Percentiles rank a stretch among this genome's conserved stretches.
phyloP scores from a whole-genome alignment of 1,140 invertebrate genomes.

The Papilio dardanus region DNA sequence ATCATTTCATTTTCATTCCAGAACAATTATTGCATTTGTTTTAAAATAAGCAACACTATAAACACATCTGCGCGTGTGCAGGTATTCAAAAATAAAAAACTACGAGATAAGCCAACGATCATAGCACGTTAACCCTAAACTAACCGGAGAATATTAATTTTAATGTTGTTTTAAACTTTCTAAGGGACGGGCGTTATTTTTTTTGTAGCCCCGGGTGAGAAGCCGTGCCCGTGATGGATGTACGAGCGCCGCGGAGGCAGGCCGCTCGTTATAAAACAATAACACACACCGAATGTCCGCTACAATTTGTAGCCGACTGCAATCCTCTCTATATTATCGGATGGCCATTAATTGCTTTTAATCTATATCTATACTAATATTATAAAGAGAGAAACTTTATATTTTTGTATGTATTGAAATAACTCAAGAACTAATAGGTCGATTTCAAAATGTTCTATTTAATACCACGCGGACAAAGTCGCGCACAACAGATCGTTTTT shows the following conservation, averaged over 20 bases:
- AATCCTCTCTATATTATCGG: conserved; percentile 65
- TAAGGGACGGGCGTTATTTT: conserved; percentile 66
- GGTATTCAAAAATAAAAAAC: conserved; percentile 5
- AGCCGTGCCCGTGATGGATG: conserved; percentile 70
- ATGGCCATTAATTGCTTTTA: conserved; percentile 23
- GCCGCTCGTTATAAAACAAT: conserved; percentile 77
- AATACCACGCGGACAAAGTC: too few species aligned
- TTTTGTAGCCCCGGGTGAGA: conserved; percentile 63
- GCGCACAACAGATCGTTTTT: too few species aligned
- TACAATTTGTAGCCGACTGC: conserved; percentile 66
- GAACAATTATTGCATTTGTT: conserved; percentile 13
- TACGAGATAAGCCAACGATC: conserved; percentile 32
- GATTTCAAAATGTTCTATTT: too few species aligned
- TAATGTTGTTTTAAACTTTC: conserved; percentile 73
- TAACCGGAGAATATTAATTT: conserved; percentile 68
- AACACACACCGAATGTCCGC: conserved; percentile 67
- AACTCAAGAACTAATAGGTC: too few species aligned
- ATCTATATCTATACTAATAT: too few species aligned
- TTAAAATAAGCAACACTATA: neutral
- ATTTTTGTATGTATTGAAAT: too few species aligned
- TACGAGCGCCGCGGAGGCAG: conserved; percentile 58
- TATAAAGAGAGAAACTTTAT: too few species aligned
- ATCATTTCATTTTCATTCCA: neutral
- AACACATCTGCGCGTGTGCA: neutral
- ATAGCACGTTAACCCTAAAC: conserved; percentile 54